Conservation (phyloP, 2,888 invertebrate genomes). For the Cephus sareptanus region DNA sequence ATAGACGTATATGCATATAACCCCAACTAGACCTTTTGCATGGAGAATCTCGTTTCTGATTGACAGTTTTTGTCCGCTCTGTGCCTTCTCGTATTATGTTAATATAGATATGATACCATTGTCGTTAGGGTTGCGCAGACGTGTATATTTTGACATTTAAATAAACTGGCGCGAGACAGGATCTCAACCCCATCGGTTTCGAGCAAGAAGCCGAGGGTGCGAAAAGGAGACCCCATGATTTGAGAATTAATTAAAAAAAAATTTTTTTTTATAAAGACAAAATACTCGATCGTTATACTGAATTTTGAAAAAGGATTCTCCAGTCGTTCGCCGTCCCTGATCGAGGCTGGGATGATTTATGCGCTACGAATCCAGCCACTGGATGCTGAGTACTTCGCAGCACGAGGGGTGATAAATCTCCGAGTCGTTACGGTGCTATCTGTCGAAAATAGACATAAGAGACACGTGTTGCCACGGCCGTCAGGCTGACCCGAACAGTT, state of each 20-base stretch:
- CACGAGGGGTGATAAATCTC: conserved; percentile 53
- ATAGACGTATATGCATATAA: neutral
- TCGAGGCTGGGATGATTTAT: neutral
- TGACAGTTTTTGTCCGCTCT: conserved; percentile 51
- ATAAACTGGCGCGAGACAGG: conserved; percentile 32
- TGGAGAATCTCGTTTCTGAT: conserved; percentile 57
- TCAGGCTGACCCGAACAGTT: conserved; percentile 46
- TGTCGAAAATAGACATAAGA: conserved; percentile 58
- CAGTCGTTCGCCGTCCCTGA: neutral
- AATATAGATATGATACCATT: conserved; percentile 61
- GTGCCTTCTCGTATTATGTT: conserved; percentile 57
- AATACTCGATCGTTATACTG: neutral
- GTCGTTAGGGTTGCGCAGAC: conserved; percentile 35
- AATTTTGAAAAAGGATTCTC: neutral
- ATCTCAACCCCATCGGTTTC: neutral
- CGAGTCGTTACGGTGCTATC: conserved; percentile 50
- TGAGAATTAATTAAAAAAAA: neutral
- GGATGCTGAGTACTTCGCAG: neutral
- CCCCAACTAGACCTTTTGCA: conserved; percentile 56
- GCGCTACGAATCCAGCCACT: neutral
- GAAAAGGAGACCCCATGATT: neutral
- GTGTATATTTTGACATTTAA: conserved; percentile 64
- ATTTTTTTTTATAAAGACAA: no score
- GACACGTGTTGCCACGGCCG: conserved; percentile 59
- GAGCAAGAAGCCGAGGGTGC: neutral